These are phyloP conservation scores for Tridacna gigas DNA, from an alignment of 2,888 invertebrate genomes.

Conservation along the genomic window DNA sequence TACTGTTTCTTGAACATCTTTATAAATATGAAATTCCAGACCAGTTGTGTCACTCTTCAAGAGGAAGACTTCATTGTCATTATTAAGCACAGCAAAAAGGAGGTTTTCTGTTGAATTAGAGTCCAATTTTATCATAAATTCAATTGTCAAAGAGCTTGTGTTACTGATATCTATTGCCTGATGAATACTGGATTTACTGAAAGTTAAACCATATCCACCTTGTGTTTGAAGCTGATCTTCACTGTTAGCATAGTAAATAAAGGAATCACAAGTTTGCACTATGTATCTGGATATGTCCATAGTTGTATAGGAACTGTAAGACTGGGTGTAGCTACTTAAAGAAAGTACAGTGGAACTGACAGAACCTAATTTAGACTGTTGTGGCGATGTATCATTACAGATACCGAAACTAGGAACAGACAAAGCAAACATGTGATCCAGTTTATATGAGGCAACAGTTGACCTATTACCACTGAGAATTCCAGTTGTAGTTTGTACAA, in stretches of 20 bases:
- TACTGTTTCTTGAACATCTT: slow-evolving; percentile 31
- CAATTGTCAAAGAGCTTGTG: slow-evolving; percentile 61
- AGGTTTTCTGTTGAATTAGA: slow-evolving; percentile 53
- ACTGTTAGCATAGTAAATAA: slow-evolving; percentile 64
- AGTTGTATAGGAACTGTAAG: slow-evolving; percentile 31
- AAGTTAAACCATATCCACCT: slow-evolving; percentile 70
- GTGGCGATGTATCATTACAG: slow-evolving; percentile 47
- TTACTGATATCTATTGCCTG: slow-evolving; percentile 54
- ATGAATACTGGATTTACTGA: slow-evolving; percentile 61
- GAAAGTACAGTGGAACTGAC: slow-evolving; percentile 37
- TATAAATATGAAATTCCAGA: slow-evolving; percentile 58
- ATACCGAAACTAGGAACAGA: slow-evolving; percentile 46
- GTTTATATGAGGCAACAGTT: slow-evolving; percentile 18
- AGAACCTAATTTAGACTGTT: slow-evolving; percentile 35
- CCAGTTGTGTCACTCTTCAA: slow-evolving; percentile 49
- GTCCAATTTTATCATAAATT: slow-evolving; percentile 67
- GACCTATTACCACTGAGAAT: slow-evolving; percentile 44
- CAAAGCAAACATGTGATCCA: slow-evolving; percentile 43
- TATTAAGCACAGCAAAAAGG: slow-evolving; percentile 66
- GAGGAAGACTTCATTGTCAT: slow-evolving; percentile 52
- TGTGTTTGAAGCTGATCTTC: slow-evolving; percentile 57
- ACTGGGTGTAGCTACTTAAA: slow-evolving; percentile 41
- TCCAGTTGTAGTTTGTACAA: slow-evolving; percentile 58
- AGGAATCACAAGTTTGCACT: slow-evolving; percentile 63
- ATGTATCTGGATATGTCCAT: slow-evolving; percentile 54